Evolutionary conservation across 2,113 vertebrate species (phyloP), one percentile per base, ranked within the genome.

Genomic region (Pygoscelis adeliae): DNA sequence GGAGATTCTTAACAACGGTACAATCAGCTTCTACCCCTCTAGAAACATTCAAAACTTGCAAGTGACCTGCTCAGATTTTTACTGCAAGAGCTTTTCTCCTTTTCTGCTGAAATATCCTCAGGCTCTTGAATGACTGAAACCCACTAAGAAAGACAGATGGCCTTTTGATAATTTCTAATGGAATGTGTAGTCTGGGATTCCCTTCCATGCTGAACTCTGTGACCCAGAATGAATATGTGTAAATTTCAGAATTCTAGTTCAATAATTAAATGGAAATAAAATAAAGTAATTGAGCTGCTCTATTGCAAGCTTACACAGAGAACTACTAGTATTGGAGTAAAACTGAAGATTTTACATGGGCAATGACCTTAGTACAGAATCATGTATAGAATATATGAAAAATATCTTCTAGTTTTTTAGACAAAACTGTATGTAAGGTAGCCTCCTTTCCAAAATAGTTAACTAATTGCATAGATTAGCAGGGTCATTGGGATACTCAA

Each of bases 151-250:
- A 97, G 87, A 90, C 91, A 91, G 89, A 90, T 80, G 59, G 78
- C 63, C 84, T 96, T 97, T 96, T 91, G 87, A 93, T 94, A 95
- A 96, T 89, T 95, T 96, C 82, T 96, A 93, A 94, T 80, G 93
- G 95, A 93, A 97, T 96, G 70, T 74, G 74, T 91, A 95, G 85
- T 93, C 84, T 96, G 82, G 63, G 78, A 83, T 89, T 94, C 87
- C 84, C 78, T 83, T 69, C 81, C 55, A 79, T 80, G 55, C 29
- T 91, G 87, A 96, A 96, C 84, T 70, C 96, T 36, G 25, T 94
- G 96, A 96, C 89, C 91, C 81, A 83, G 77, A 84, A 91, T 76
- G 76, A 90, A 90, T 71, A 79, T 38, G 49, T 73, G 67, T 49
- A 93, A 87, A 91, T 96, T 94, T 91, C 62, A 94, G 78, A 91